phyloP scores from a whole-genome alignment of 2,797 vertebrate genomes.

The Peromyscus aztecus region DNA sequence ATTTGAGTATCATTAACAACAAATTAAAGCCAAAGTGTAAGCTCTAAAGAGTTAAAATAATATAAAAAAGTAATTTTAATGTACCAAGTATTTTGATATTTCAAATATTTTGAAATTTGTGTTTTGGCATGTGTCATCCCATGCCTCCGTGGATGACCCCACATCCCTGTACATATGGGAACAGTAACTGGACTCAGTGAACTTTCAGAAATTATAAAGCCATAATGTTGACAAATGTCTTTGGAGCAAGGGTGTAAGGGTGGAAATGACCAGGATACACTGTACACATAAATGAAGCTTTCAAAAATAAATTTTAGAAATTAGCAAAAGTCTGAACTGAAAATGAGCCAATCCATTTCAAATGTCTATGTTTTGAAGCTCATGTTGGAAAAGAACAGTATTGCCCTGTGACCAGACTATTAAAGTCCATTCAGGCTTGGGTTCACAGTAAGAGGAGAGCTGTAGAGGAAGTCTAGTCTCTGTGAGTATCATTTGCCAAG shows the following conservation, averaged over 20 bases:
- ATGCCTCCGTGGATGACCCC: neutral
- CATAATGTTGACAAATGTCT: neutral
- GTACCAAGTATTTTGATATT: conserved; percentile 6
- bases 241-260: neutral
- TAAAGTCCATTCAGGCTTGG: neutral
- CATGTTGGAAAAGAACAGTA: neutral
- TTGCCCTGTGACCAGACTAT: neutral
- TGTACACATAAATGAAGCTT: neutral
- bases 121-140: neutral
- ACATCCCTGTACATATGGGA: neutral
- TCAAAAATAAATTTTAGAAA: no score
- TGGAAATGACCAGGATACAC: neutral
- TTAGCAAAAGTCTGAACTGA: neutral
- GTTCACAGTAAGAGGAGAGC: no score
- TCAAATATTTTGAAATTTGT: neutral
- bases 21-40: neutral
- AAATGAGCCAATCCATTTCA: no score
- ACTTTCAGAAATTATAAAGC: neutral
- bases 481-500: neutral
- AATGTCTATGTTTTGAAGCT: neutral
- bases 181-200: neutral
- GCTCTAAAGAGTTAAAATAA: neutral
- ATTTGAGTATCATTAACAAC: neutral
- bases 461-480: neutral
- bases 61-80: neutral